Conservation (phyloP, 2,797 vertebrate species). For the Danio tinwini region DNA sequence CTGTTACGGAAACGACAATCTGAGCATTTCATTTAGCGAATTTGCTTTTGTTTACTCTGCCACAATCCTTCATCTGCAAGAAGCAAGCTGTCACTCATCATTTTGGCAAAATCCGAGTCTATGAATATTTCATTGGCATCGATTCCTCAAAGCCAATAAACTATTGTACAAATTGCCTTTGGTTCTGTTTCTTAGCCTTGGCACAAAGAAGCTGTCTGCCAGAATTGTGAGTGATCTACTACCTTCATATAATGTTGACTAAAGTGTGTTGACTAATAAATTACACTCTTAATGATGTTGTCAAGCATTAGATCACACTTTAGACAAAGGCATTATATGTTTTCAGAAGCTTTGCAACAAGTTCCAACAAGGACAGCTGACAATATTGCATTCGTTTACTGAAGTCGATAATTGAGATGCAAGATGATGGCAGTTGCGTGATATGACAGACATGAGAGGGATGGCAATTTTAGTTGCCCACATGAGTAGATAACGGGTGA, state of each 20-base stretch:
- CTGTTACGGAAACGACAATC: conserved; percentile 30
- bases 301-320: not conserved
- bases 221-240: conserved; percentile 5
- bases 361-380: not conserved
- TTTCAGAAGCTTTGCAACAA: conserved; percentile 3
- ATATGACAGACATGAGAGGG: not conserved
- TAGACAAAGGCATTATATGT: not conserved
- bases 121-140: conserved; percentile 93
- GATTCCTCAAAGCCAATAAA: conserved; percentile 88
- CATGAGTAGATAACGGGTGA: too few species aligned
- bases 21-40: conserved; percentile 84
- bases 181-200: conserved; percentile 78
- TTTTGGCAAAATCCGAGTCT: conserved; percentile 90
- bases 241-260: conserved; percentile 5
- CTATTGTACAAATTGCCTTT: conserved; percentile 86
- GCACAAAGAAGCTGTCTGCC: conserved; percentile 60
- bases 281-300: conserved; percentile 16
- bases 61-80: conserved; percentile 87
- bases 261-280: conserved; percentile 3
- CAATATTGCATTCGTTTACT: not conserved
- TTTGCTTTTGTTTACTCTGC: conserved; percentile 89
- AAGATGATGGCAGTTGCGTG: not conserved
- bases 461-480: too few species aligned
- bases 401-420: not conserved
- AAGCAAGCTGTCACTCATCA: conserved; percentile 87